Base-by-base conservation (phyloP, 2,797 vertebrate genomes). In the Momotus momota region DNA sequence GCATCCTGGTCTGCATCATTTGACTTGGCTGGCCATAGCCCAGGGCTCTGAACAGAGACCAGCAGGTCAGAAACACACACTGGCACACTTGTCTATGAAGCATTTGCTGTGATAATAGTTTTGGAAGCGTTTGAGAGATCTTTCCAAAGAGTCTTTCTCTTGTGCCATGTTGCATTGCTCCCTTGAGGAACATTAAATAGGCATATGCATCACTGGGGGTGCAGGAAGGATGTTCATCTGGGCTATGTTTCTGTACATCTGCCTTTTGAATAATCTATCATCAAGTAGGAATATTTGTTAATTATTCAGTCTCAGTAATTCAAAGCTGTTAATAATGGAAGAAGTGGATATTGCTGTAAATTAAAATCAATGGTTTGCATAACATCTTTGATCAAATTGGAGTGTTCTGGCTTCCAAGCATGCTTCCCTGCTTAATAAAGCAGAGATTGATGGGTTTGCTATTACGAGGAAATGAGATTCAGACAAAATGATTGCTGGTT, bases 311-410 rank as follows among this genome's bases (percentile, higher is more conserved):
- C 75, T 58, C 25, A 57, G 87, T 90, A 96, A 96, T 93, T 89
- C 57, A 52, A 43, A 93, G 79, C 33, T 81, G 79, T 91, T 95
- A 93, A 96, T 92, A 96, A 97, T 94, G 73, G 60, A 97, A 96
- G 85, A 95, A 95, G 86, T 94, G 81, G 92, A 88, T 96, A 96
- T 83, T 89, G 93, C 92, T 93, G 90, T 52, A 96, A 97, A 97
- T 97, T 86, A 83, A 94, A 95, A 96, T 93, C 94, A 95, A 91
- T 93, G 93, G 94, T 97, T 95, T 94, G 89, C 75, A 73, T 89
- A 85, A 91, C 94, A 93, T 66, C 91, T 94, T 95, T 96, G 82
- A 95, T 95, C 93, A 94, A 92, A 86, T 54, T 49, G 12, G 57
- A 82, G 78, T 12, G 66, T 86, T 95, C 79, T 46, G 85, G 60